phyloP scores from a whole-genome alignment of 2,113 vertebrate genomes.

The Daphoenositta chrysoptera region DNA sequence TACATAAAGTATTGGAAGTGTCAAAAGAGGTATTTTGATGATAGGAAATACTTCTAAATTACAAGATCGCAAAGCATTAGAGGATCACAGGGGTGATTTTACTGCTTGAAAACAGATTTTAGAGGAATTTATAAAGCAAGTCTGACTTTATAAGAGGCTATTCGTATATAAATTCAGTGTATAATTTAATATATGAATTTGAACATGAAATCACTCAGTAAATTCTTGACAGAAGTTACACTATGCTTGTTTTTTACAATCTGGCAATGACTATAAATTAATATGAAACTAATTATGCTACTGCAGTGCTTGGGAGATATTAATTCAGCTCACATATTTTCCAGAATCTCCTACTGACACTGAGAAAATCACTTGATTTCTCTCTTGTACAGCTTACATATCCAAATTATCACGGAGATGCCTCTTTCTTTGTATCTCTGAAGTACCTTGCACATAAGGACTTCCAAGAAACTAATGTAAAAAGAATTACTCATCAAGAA shows the following conservation, averaged over 20 bases:
- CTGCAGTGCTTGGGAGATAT: neutral
- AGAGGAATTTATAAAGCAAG: neutral
- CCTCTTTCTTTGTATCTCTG: neutral
- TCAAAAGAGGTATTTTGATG: neutral
- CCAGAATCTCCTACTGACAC: neutral
- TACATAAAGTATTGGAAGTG: neutral
- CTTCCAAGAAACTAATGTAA: neutral
- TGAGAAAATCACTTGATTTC: neutral
- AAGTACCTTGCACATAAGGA: neutral
- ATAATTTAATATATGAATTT: neutral
- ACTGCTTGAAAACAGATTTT: neutral
- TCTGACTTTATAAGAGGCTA: neutral
- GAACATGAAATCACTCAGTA: neutral
- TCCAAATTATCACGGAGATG: neutral
- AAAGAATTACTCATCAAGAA: neutral
- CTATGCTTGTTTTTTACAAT: neutral
- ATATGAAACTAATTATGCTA: neutral
- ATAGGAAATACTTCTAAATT: neutral
- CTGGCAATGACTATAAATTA: neutral
- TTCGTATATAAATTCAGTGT: neutral
- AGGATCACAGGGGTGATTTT: neutral
- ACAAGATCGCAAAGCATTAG: neutral
- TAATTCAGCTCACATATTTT: neutral
- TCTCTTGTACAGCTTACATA: neutral
- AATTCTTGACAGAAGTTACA: neutral